These are phyloP conservation scores for Chiloscyllium punctatum DNA, from an alignment of 2,797 vertebrate genomes.

Conservation along the genomic window DNA sequence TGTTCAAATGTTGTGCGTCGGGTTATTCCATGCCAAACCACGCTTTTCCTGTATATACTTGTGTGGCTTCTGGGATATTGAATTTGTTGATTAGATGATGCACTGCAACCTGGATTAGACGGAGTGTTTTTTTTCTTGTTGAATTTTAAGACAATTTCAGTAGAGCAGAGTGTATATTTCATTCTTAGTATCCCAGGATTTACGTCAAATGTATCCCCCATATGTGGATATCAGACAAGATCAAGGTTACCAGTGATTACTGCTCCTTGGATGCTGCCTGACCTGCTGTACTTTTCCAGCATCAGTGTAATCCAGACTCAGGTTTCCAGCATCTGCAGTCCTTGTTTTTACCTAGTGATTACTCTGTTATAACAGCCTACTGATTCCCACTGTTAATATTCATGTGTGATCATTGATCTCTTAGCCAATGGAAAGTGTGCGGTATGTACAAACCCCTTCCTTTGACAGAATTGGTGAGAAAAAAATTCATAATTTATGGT, in stretches of 20 bases:
- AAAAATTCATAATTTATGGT: not conserved
- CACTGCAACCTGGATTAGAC: not conserved
- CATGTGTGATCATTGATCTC: not conserved
- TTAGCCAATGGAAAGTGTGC: not conserved
- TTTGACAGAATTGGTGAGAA: not conserved
- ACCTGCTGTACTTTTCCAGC: too few relatives aligned
- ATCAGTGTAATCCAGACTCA: too few relatives aligned
- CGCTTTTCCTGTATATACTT: not conserved
- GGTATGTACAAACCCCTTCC: not conserved
- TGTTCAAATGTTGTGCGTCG: not conserved
- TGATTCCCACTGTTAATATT: not conserved
- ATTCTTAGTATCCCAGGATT: not conserved
- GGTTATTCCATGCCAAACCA: not conserved
- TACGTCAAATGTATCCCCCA: not conserved
- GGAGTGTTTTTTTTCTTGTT: not conserved
- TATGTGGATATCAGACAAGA: not conserved
- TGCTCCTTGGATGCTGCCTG: too few relatives aligned
- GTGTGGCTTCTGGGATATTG: not conserved
- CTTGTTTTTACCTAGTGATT: not conserved
- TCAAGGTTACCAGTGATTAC: not conserved
- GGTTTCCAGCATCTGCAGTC: too few relatives aligned
- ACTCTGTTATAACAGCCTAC: not conserved
- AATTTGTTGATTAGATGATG: not conserved
- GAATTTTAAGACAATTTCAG: not conserved
- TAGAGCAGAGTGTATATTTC: not conserved